Evolutionary conservation across 1,140 invertebrate species (phyloP), one percentile per base, ranked within the genome.

Genomic region (Andricus grossulariae): DNA sequence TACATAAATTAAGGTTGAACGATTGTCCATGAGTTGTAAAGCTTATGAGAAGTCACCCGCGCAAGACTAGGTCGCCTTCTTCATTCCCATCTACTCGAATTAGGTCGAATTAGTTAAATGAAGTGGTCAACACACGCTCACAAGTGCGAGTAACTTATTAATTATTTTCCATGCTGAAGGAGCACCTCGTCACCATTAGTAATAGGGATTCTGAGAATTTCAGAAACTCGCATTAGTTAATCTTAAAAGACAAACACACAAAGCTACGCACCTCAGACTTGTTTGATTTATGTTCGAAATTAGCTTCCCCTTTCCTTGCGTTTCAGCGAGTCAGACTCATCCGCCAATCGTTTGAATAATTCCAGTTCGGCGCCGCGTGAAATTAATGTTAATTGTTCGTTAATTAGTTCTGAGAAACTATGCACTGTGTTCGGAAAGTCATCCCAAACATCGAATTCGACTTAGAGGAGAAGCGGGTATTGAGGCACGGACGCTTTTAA

Each of bases 371-470:
- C 60, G 60, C 32, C 15, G 60, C 60, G 60, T 66, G 60, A 66
- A 66, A 66, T 66, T 66, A 66, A 66, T 66, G 32, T 66, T 66
- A 66, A 39, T 66, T 66, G 60, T 66, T 66, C 32, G 60, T 66
- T 66, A 66, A 66, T 66, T 66, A 66, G 60, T 66, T 66, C 32
- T 66, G 60, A 21, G 25, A 66, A 66, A 66, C 60, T 66, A 66
- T 66, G 60, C 60, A 66, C 13, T 66, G 60, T 66, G 32, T 66
- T 66, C 8, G 60, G 25, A 66, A 66, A 66, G 60, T 66, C 32
- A 66, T 66, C 13, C 25, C 32, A 66, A 32, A 16, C 60, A 66
- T 66, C 60, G 60, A 66, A 66, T 66, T 66, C 60, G 60, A 66
- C 39, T 25, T 66, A 66, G 25, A 5, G 25, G 0, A 5, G 25